Evolutionary conservation across 2,888 invertebrate genomes (phyloP), one percentile per base, ranked within the genome.

Genomic region (Chrysina gloriosa): DNA sequence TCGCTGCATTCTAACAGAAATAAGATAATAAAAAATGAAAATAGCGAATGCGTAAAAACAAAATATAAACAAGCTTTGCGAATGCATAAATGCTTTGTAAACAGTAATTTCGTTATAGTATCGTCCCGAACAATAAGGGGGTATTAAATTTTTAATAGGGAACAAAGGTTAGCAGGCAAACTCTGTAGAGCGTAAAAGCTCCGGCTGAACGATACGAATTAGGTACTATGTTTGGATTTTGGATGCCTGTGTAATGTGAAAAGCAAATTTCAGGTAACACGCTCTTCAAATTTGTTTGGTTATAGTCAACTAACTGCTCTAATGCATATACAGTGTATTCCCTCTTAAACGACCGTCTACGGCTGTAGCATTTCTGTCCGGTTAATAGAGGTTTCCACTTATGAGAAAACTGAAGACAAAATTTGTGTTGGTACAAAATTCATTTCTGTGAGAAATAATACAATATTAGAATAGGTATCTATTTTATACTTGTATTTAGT

Each of bases 1-100:
- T 58, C 58, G 39, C 39, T 58, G 58, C 27, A 39, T 25, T 42
- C 25, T 4, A 11, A 39, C 39, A 23, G 36, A 58, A 58, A 58
- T 58, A 58, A 58, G 39, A 58, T 58, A 58, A 58, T 58, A 58
- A 58, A 58, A 58, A 58, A 39, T 39, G 39, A 36, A n/a, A 58
- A 58, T 58, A 39, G 58, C 39, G 21, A 39, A 58, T 25, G 19
- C 39, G 31, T 39, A 25, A 58, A 58, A 58, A 39, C 39, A 58
- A 39, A 58, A 58, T 23, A 58, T 25, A 39, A 11, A 58, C 31
- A 58, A 36, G 29, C 23, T 1, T 25, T 23, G 23, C 25, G 58
- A 39, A 58, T 42, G 39, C 42, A 25, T 11, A 58, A 58, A 58
- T 58, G 58, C 58, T 58, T 39, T 58, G 58, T 39, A 39, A 58